Evolutionary conservation across 2,888 invertebrate genomes (phyloP).

Genomic region (Shargacucullia verbasci): DNA sequence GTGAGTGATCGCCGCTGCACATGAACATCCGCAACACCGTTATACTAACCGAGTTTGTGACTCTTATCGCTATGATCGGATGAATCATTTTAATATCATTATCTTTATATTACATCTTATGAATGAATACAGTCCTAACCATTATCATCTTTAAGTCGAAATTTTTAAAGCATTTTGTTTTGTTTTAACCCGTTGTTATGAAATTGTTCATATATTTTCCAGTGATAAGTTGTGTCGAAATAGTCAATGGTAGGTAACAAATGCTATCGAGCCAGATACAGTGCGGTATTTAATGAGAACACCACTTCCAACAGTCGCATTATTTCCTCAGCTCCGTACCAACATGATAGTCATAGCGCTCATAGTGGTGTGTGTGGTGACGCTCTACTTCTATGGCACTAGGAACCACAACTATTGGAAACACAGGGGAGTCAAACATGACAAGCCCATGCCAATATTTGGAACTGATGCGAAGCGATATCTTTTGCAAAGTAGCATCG

Average conservation of each 20-base stretch:
- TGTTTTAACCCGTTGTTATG: conserved; percentile 16
- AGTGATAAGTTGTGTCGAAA: conserved; percentile 15
- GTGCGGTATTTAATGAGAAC: conserved; percentile 40
- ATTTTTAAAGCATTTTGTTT: conserved; percentile 23
- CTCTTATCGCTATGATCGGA: neutral
- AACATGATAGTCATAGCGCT: conserved; percentile 52
- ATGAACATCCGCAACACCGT: no score
- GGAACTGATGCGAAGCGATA: conserved; percentile 68
- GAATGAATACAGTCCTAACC: conserved; percentile 3
- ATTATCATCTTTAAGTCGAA: conserved; percentile 11
- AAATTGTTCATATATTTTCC: conserved; percentile 19
- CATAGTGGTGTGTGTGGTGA: conserved; percentile 48
- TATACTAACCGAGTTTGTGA: no score
- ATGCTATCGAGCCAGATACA: conserved; percentile 35
- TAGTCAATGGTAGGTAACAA: conserved; percentile 15
- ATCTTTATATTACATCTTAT: conserved; percentile 47
- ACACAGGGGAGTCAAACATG: conserved; percentile 67
- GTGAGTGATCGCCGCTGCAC: no score
- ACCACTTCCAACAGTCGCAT: conserved; percentile 1
- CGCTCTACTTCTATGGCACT: conserved; percentile 66
- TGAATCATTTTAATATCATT: conserved; percentile 17
- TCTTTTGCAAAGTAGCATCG: conserved; percentile 63
- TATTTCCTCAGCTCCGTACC: conserved; percentile 4
- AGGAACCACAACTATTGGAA: conserved; percentile 69
- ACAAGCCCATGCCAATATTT: conserved; percentile 68